Evolutionary conservation across 2,888 invertebrate species (phyloP).

Genomic region (Clitarchus hookeri): DNA sequence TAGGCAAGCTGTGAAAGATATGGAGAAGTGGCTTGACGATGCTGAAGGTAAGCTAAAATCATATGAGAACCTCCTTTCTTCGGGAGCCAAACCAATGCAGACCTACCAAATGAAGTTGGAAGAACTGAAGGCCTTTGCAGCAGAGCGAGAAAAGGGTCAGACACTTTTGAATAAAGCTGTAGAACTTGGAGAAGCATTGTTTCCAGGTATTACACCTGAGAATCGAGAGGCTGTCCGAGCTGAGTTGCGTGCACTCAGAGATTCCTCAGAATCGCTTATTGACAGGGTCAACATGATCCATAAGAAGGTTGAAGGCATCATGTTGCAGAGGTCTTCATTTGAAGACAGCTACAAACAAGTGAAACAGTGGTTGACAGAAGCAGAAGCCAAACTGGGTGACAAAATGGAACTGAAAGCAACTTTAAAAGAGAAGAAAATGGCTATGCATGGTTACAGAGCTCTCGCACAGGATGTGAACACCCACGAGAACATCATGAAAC

Average conservation of each 20-base stretch:
- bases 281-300: conserved; percentile 83
- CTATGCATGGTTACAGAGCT: conserved; percentile 78
- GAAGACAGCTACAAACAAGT: conserved; percentile 88
- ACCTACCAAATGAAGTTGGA: conserved; percentile 70
- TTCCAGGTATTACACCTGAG: conserved; percentile 83
- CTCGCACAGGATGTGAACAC: conserved; percentile 84
- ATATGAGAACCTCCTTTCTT: conserved; percentile 69
- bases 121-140: conserved; percentile 73
- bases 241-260: conserved; percentile 78
- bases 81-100: conserved; percentile 72
- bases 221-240: conserved; percentile 83
- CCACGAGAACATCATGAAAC: conserved; percentile 82
- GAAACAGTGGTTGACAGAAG: conserved; percentile 84
- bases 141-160: conserved; percentile 80
- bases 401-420: conserved; percentile 75
- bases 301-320: conserved; percentile 84
- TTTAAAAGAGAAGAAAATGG: conserved; percentile 86
- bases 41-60: conserved; percentile 71
- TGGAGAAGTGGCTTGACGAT: conserved; percentile 78
- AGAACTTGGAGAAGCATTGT: conserved; percentile 86
- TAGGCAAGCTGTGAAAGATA: conserved; percentile 66
- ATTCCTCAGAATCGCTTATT: conserved; percentile 81
- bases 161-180: conserved; percentile 76
- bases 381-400: conserved; percentile 73
- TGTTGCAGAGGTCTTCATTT: conserved; percentile 89